Base-by-base conservation (phyloP, 2,113 vertebrate genomes). In the Phyllopteryx taeniolatus region DNA sequence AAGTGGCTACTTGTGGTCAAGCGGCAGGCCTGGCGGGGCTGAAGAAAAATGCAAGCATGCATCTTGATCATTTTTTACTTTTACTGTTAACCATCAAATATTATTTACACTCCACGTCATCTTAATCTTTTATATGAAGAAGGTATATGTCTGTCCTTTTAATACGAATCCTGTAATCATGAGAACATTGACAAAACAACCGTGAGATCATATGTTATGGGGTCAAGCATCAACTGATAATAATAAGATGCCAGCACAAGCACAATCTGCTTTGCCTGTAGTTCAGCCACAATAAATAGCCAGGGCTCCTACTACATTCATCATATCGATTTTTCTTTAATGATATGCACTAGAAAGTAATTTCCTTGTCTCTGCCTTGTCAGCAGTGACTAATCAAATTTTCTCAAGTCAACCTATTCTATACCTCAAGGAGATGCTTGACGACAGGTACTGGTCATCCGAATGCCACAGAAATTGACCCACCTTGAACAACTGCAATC, bases 291-390 rank as follows among this genome's bases (percentile, higher is more conserved):
- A 92, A 92, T 92, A 92, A 95, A 93, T 90, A 93, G 84, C 86
- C 90, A 42, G 79, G 77, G 88, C 84, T 84, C 86, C 87, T 88
- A 76, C 87, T 86, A 80, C 87, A 92, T 94, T 93, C 73, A 81
- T 93, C 89, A 91, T 89, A 95, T 95, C 93, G 94, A 95, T 95
- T 94, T 92, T 83, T 79, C 89, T 92, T 90, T 93, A 95, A 96
- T 93, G 81, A 92, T 93, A 96, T 94, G 92, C 93, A 94, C 88
- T 92, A 87, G 90, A 94, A 96, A 94, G 91, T 92, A 90, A 95
- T 95, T 95, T 93, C 93, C 93, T 93, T 90, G 86, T 80, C 83
- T 91, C 91, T 84, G 78, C 82, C 88, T 91, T 95, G 92, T 94
- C 93, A 92, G 83, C 79, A 73, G 83, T 93, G 92, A 95, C 92